A percentile compares a stretch with the other conserved stretches of the same genome.
These are phyloP conservation scores for Acipenser transmontanus DNA, from an alignment of 2,797 vertebrate genomes.

Conservation along the genomic window DNA sequence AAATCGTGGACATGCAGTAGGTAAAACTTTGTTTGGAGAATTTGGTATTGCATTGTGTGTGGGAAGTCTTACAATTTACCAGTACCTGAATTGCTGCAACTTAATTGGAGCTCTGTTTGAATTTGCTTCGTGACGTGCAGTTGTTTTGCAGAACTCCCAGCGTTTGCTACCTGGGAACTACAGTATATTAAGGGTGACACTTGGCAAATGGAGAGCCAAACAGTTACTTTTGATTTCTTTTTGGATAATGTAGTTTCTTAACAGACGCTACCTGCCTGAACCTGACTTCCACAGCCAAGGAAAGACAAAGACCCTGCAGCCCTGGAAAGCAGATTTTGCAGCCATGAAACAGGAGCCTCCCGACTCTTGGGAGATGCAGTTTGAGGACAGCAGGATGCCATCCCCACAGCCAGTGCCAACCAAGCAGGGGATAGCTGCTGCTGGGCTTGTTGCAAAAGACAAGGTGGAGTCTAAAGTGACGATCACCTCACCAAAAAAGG, in stretches of 20 bases:
- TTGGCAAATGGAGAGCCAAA: background rate
- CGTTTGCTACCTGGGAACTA: too few relatives aligned
- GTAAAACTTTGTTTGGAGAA: too few relatives aligned
- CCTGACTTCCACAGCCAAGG: slow-evolving; percentile 38
- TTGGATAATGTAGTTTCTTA: slow-evolving; percentile 66
- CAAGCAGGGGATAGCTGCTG: slow-evolving; percentile 69
- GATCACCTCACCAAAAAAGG: slow-evolving; percentile 66
- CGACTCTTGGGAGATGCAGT: slow-evolving; percentile 73
- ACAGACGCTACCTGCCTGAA: slow-evolving; percentile 67
- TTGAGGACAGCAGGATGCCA: slow-evolving; percentile 30
- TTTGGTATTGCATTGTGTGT: too few relatives aligned
- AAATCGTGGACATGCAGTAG: too few relatives aligned
- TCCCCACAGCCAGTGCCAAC: slow-evolving; percentile 36
- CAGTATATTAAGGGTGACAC: too few relatives aligned
- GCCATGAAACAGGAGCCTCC: slow-evolving; percentile 60
- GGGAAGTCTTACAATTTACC: too few relatives aligned
- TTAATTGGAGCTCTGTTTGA: too few relatives aligned
- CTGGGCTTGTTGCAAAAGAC: slow-evolving; percentile 64
- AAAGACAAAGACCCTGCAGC: slow-evolving; percentile 36
- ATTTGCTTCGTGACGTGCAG: too few relatives aligned
- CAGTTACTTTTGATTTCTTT: slow-evolving; percentile 22
- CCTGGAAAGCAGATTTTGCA: slow-evolving; percentile 64
- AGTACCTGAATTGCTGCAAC: too few relatives aligned
- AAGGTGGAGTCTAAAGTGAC: slow-evolving; percentile 52
- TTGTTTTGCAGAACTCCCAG: too few relatives aligned